Conservation (phyloP, 2,797 vertebrate species). For the Sebastes reedi region DNA sequence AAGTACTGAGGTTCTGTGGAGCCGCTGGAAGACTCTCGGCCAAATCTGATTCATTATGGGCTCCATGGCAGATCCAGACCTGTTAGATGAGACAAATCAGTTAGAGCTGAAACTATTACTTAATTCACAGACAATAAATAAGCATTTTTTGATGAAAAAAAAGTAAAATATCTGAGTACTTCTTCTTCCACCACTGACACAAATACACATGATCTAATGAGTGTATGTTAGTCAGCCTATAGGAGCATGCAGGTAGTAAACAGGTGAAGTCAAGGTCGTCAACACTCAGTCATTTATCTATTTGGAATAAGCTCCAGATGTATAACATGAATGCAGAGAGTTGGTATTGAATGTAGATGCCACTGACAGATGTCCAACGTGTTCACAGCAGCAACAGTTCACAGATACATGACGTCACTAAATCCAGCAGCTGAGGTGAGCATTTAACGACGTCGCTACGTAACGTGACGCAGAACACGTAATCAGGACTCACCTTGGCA, state of each 20-base stretch:
- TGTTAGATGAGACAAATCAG: not conserved
- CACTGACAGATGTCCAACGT: not conserved
- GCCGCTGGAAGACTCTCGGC: conserved; percentile 43
- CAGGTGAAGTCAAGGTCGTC: conserved; percentile 5
- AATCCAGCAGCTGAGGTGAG: not conserved
- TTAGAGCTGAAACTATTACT: not conserved
- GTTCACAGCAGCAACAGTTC: not conserved
- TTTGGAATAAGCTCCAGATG: fast-evolving
- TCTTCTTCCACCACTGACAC: not conserved
- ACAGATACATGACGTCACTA: not conserved
- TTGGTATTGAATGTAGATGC: not conserved
- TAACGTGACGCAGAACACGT: not conserved
- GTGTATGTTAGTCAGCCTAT: not conserved
- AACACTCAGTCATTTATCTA: not conserved
- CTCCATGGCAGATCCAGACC: conserved; percentile 59
- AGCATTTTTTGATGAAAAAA: not conserved
- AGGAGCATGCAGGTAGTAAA: not conserved
- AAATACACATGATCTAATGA: fast-evolving
- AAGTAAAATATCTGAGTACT: not conserved
- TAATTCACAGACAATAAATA: not conserved
- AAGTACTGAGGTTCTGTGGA: conserved; percentile 48
- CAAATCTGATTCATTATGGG: conserved; percentile 47
- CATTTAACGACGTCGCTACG: not conserved
- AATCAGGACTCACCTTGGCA: not conserved
- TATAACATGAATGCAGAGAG: not conserved